These are phyloP conservation scores for Mallotus villosus DNA, from an alignment of 2,797 vertebrate species.

Conservation along the genomic window DNA sequence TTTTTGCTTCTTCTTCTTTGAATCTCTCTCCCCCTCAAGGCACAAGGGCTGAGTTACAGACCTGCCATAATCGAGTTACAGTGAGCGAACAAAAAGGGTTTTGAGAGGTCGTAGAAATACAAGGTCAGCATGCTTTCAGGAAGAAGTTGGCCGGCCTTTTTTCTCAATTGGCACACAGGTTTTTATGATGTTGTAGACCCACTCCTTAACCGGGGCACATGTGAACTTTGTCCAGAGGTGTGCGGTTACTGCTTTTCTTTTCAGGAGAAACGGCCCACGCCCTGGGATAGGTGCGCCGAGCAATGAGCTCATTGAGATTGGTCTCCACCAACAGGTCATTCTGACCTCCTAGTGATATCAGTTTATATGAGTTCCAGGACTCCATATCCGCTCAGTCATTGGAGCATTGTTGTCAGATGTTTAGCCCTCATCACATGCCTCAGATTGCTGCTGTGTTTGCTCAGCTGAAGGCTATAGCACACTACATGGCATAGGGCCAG, in stretches of 20 bases:
- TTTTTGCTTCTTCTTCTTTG: conserved; percentile 34
- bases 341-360: background rate
- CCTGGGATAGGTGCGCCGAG: conserved; percentile 9
- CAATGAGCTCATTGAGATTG: conserved; percentile 48
- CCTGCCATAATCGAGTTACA: conserved; percentile 57
- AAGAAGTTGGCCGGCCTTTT: conserved; percentile 33
- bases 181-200: conserved; percentile 11
- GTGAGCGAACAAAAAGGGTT: conserved; percentile 45
- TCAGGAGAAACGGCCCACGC: conserved; percentile 25
- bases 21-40: conserved; percentile 47
- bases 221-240: conserved; percentile 13
- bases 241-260: conserved; percentile 17
- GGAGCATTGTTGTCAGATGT: conserved; percentile 35
- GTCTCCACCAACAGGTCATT: conserved; percentile 26
- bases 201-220: conserved; percentile 36
- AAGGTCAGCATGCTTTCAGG: conserved; percentile 16
- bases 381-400: conserved; percentile 33
- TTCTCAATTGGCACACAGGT: background rate
- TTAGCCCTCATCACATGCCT: conserved; percentile 28
- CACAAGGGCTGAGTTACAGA: conserved; percentile 45
- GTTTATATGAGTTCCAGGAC: conserved; percentile 21
- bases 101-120: conserved; percentile 25
- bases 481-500: conserved; percentile 45
- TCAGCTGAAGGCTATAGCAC: conserved; percentile 65
- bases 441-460: conserved; percentile 67